Evolutionary conservation across 2,888 invertebrate genomes (phyloP).

Genomic region (Euplagia quadripunctaria): DNA sequence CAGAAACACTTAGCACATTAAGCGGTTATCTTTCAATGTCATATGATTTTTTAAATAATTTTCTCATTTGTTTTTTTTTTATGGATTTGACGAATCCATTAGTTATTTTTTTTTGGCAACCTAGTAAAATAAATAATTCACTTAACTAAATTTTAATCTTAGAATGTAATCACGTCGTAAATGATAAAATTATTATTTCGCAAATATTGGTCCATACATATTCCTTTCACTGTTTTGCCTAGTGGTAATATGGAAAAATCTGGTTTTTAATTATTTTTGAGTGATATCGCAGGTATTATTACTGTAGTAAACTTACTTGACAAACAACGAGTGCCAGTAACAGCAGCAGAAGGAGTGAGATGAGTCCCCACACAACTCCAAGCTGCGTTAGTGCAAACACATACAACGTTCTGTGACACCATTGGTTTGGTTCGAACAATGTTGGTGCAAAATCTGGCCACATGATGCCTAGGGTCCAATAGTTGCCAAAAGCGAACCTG

Average conservation of each 20-base stretch:
- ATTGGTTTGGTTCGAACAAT: slow-evolving; percentile 92
- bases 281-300: no score
- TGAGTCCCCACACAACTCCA: slow-evolving; percentile 89
- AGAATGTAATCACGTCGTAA: no score
- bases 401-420: slow-evolving; percentile 93
- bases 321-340: slow-evolving; percentile 89
- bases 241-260: no score
- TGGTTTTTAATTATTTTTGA: no score
- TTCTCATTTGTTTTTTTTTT: not conserved
- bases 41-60: no score
- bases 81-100: no score
- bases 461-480: slow-evolving; percentile 92
- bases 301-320: slow-evolving; percentile 77
- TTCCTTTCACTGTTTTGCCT: no score
- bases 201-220: no score
- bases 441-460: slow-evolving; percentile 92
- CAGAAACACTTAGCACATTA: not conserved
- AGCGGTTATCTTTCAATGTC: not conserved
- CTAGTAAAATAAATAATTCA: no score
- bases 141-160: no score
- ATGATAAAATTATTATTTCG: no score
- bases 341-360: slow-evolving; percentile 86
- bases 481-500: slow-evolving; percentile 92
- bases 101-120: no score
- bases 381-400: slow-evolving; percentile 92